Base-by-base conservation (phyloP, 1,140 invertebrate genomes). In the Scaptomyza pallida region DNA sequence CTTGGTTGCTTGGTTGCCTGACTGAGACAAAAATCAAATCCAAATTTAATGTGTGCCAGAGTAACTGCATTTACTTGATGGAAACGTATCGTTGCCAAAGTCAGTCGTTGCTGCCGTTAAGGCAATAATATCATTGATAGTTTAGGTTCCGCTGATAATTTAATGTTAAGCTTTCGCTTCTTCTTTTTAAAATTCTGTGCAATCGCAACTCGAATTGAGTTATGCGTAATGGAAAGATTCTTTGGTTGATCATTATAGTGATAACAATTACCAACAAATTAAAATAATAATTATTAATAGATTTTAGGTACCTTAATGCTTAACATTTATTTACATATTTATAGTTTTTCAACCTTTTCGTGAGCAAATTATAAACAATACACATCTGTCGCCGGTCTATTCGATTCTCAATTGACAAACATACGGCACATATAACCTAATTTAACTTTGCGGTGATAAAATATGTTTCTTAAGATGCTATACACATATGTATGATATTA, bases 41-140 rank as follows among this genome's bases (percentile, higher is more conserved):
- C 63, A 69, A 76, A 73, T 72, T 75, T 75, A 72, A 76, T 76
- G 70, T 76, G 57, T 62, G 63, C 59, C 52, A 59, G 54, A 72
- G 63, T 69, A 76, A 76, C 70, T 76, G 73, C 63, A 63, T 76
- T 76, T 73, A 30, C 52, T 60, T 45, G 47, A 59, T 47, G 40
- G 43, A 17, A 54, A 9, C 54, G 45, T 21, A 45, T 56, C 60
- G 50, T 67, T 60, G 72, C 26, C 62, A 65, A 30, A 72, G 50
- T n/a, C 35, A 15, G 35, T 56, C 41, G 33, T 10, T 40, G 47
- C 72, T 51, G 33, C 33, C n/a, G 45, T 59, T 54, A 68, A 62
- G 69, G 70, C 70, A 76, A 76, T 73, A 72, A 62, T 62, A 72
- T 72, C 52, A 68, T 63, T 68, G 57, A 72, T 72, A 72, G 48